Evolutionary conservation across 2,797 vertebrate genomes (phyloP), one percentile per base, ranked within the genome.

Genomic region (Melopsittacus undulatus): DNA sequence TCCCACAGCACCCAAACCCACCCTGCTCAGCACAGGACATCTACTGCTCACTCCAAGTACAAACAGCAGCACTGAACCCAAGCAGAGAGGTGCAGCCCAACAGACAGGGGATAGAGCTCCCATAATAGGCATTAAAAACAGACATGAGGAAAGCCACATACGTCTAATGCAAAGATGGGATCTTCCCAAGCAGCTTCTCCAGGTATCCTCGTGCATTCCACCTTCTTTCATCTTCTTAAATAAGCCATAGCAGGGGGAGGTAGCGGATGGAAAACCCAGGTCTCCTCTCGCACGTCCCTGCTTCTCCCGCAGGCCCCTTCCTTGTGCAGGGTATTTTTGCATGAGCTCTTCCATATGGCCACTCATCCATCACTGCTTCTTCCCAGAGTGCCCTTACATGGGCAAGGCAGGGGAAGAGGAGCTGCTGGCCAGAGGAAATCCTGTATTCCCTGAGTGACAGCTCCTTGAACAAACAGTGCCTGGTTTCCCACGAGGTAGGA

Each of bases 371-470:
- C 89, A 56, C n/a, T 20, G 83, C 34, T 3, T 2, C 52, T 68
- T 61, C 13, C 64, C 89, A 7, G 24, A 3, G 90, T 96, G 94
- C 57, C 97, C 96, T 94, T 97, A 97, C 96, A 97, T 97, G 97
- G 97, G 79, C 97, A 96, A 69, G 79, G 90, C 78, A 5, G 40
- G 7, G 92, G 91, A 87, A 84, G 85, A 27, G 5, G 11, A 43
- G 81, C 63, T 13, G 36, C 86, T 26, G 83, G 36, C 83, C 45
- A 0, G 54, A 32, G 73, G 84, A 61, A 93, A 79, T 52, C 87
- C 59, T 74, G 3, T 36, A 11, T 7, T 76, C 42, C 76, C 87
- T 74, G 7, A 85, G 59, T n/a, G 78, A 93, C 70, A 73, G 79
- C 51, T 64, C 66, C 66, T 68, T 52, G n/a, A 6, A 54, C 43